Evolutionary conservation across 2,113 vertebrate genomes (phyloP).

Genomic region (Oostethus manadensis): DNA sequence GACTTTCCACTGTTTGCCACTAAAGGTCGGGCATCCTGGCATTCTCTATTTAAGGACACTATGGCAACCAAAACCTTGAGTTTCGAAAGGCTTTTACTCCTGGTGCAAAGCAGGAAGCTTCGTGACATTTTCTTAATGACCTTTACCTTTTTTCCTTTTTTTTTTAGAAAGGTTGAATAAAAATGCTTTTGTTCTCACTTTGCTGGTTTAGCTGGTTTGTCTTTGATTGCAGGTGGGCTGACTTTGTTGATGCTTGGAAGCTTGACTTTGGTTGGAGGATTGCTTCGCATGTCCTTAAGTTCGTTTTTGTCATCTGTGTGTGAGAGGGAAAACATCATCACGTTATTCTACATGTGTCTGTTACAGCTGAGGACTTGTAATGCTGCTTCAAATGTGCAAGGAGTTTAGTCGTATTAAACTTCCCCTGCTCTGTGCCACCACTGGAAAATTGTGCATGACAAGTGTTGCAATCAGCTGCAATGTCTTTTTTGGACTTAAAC

Average conservation of each 20-base stretch:
- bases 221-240: conserved; percentile 66
- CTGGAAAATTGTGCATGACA: too few species aligned
- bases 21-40: conserved; percentile 59
- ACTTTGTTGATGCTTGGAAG: conserved; percentile 54
- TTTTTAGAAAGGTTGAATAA: conserved; percentile 20
- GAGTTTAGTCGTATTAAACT: too few species aligned
- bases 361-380: too few species aligned
- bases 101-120: conserved; percentile 46
- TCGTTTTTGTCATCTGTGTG: conserved; percentile 69
- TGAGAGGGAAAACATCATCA: conserved; percentile 8
- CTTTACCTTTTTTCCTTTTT: conserved; percentile 10
- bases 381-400: too few species aligned
- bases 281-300: conserved; percentile 63
- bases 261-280: conserved; percentile 70
- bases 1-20: conserved; percentile 52
- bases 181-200: conserved; percentile 53
- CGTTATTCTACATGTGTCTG: neutral
- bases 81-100: conserved; percentile 26
- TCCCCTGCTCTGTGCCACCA: too few species aligned
- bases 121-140: conserved; percentile 43
- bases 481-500: too few species aligned
- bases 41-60: conserved; percentile 53
- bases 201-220: conserved; percentile 60
- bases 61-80: conserved; percentile 53
- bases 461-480: too few species aligned